Base-by-base conservation (phyloP, 1,140 invertebrate species). In the Drosophila hydei region DNA sequence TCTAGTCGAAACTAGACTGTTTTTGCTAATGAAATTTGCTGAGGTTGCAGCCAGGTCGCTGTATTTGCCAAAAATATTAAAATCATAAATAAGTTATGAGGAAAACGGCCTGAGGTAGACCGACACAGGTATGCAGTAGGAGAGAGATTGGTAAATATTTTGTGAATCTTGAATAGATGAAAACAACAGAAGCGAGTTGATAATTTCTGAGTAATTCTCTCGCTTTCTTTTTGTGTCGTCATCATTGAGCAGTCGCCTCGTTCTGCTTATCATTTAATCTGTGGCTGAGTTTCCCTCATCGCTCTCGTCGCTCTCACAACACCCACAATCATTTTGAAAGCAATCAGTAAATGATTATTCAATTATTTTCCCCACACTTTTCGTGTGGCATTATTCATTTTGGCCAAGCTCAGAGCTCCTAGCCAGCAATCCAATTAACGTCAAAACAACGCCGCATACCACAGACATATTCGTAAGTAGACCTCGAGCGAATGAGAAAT, bases 11-110 rank as follows among this genome's bases (percentile, higher is more conserved):
- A 77, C 68, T 67, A 70, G 70, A 69, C 43, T 72, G 59, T 72
- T 71, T 68, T 80, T 80, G 81, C 81, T 81, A 81, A 87, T 85
- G 81, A 85, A 87, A 81, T 88, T 85, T 75, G 59, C 65, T 52
- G 40, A 50, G 50, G 74, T 42, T 64, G 69, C 16, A 56, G 43
- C 18, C 14, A 52, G 72, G 42, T 60, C 40, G 62, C 69, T 75
- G 72, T 87, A 85, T 85, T 85, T 85, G 78, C 74, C 59, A 65
- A 77, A 88, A 87, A 87, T 85, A 85, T 85, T 87, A 85, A 85
- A 85, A 72, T 52, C 58, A 52, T 85, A 69, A 87, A 85, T 87
- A 85, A 85, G 74, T 81, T 42, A 85, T 72, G 52, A 81, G 45
- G 18, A 14, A 27, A 63, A 70, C 30, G 30, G 42, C 40, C 18